Percentiles rank a stretch among this genome's conserved stretches.
These are phyloP conservation scores for Ibidorhyncha struthersii DNA, from an alignment of 2,113 vertebrate species.

Conservation along the genomic window DNA sequence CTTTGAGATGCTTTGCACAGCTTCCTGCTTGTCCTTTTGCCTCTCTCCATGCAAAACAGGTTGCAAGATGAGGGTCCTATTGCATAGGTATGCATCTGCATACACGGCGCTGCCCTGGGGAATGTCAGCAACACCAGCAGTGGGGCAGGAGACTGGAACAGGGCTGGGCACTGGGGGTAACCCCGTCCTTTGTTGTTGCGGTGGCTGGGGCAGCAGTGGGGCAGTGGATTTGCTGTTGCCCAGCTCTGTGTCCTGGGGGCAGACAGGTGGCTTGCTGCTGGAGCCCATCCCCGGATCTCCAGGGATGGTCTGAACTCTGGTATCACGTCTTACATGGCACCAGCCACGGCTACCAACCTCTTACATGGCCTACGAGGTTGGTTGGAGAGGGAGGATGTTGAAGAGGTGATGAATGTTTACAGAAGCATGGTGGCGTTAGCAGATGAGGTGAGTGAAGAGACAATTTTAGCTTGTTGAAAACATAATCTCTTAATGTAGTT, in stretches of 20 bases:
- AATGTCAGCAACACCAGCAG: neutral
- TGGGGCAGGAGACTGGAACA: neutral
- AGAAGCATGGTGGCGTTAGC: neutral
- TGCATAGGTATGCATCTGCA: neutral
- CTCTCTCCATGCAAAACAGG: neutral
- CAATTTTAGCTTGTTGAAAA: neutral
- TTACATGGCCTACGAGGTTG: neutral
- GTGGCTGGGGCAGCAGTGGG: neutral
- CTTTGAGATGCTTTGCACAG: neutral
- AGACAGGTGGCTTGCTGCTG: neutral
- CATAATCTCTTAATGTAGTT: neutral
- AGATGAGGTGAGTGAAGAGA: neutral
- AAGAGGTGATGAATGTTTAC: neutral
- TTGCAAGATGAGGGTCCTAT: neutral
- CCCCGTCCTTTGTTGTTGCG: neutral
- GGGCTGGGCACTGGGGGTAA: neutral
- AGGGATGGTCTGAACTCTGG: neutral
- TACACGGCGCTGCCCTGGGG: neutral
- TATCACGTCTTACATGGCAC: neutral
- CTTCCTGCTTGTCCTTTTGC: neutral
- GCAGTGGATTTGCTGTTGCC: neutral
- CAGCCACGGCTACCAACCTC: neutral
- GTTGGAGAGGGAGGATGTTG: neutral
- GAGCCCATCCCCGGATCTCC: neutral
- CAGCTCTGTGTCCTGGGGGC: neutral